Evolutionary conservation across 2,113 vertebrate species (phyloP), one percentile per base, ranked within the genome.

Genomic region (Xiphophorus maculatus): DNA sequence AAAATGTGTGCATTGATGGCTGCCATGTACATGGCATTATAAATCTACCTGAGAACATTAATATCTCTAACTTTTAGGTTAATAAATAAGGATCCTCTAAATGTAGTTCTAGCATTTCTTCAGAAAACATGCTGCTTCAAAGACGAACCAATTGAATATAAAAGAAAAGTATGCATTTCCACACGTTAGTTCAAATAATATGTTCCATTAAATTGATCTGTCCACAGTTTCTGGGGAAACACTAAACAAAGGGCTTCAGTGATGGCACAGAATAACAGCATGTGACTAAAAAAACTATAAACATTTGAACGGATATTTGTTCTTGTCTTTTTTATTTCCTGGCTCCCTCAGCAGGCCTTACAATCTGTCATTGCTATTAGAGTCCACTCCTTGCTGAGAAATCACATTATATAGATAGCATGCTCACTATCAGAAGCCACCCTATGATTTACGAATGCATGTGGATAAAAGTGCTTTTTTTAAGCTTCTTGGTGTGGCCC

Each of bases 281-380:
- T 71, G 71, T 40, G 8, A 68, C 11, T 22, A 48, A 27, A 64
- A 42, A 27, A 33, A 27, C 25, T 15, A 28, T 28, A 70, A 66
- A 74, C 42, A 40, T 40, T 11, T 27, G n/a, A 81, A 44, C n/a
- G 72, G 83, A 87, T 80, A 88, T 90, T 42, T 83, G 78, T 62
- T 88, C 63, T 66, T 54, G 64, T 70, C 51, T 30, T 66, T 44
- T 69, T 84, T 79, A 80, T 81, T 81, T 86, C 79, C 84, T 83
- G 48, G 61, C 48, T 33, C 69, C 64, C 42, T 60, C 73, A 1
- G 14, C 48, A 19, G 28, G 67, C 25, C 64, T 71, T 72, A 80
- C 66, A 13, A 37, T 66, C 68, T 66, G 66, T 25, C 66, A 63
- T 42, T 63, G 37, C 27, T 37, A 64, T 60, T 61, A 22, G 37